Percentiles rank a stretch among this genome's conserved stretches.
phyloP scores from a whole-genome alignment of 2,888 invertebrate species.

The Formica aserva region DNA sequence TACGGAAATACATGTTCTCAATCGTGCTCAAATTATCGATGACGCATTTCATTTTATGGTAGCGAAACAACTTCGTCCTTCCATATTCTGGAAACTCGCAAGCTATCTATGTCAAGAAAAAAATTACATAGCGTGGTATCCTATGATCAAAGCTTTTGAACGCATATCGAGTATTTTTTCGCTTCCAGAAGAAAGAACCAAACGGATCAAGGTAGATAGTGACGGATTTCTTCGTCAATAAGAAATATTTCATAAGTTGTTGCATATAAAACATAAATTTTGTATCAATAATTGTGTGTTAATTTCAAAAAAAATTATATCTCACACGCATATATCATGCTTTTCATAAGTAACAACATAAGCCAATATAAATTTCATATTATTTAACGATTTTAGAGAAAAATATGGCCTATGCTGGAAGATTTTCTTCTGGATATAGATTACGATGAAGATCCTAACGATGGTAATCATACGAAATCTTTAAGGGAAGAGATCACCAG shows the following conservation, averaged over 20 bases:
- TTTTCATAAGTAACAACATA: not conserved
- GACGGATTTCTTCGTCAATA: not conserved
- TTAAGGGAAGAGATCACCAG: not conserved
- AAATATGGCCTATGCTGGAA: not conserved
- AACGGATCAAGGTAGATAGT: not conserved
- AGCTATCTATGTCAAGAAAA: not conserved
- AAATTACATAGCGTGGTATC: conserved; percentile 12
- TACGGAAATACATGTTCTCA: not conserved
- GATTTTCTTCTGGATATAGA: not conserved
- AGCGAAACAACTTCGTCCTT: not conserved
- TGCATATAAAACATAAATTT: not conserved
- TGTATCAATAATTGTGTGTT: not conserved
- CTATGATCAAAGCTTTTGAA: conserved; percentile 10
- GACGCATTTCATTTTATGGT: not conserved
- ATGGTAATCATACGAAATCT: not conserved
- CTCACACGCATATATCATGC: not conserved
- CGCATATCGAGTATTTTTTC: not conserved
- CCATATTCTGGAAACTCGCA: not conserved
- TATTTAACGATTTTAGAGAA: not conserved
- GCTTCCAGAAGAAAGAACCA: too few relatives aligned
- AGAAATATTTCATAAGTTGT: not conserved
- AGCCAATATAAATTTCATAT: not conserved
- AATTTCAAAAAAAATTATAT: not conserved
- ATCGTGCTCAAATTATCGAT: conserved; percentile 10
- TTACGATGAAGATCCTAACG: not conserved